These are phyloP conservation scores for Cairina moschata DNA, from an alignment of 2,113 vertebrate species.

Conservation along the genomic window DNA sequence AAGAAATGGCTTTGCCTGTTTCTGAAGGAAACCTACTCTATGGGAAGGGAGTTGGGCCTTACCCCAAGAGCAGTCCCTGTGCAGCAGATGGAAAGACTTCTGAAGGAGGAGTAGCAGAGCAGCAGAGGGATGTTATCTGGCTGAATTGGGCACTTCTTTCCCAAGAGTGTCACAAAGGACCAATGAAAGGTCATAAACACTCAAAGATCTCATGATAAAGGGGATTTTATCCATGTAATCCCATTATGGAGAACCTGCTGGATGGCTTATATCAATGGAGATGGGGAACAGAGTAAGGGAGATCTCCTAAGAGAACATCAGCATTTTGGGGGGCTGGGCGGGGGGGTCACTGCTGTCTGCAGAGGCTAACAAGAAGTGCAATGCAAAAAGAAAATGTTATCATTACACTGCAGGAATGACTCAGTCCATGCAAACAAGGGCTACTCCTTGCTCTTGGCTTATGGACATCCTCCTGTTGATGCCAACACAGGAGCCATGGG, in stretches of 20 bases:
- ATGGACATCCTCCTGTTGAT: neutral
- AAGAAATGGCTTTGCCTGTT: conserved; percentile 6
- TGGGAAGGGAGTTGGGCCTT: neutral
- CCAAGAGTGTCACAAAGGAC: neutral
- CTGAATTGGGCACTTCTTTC: neutral
- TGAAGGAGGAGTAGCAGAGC: neutral
- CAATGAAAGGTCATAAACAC: neutral
- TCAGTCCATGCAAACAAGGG: neutral
- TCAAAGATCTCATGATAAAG: neutral
- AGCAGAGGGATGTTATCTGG: neutral
- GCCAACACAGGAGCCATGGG: neutral
- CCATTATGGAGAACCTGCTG: neutral
- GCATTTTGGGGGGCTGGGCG: neutral
- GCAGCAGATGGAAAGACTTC: neutral
- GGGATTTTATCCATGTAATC: neutral
- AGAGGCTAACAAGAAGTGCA: neutral
- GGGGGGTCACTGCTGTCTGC: neutral
- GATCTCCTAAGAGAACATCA: neutral
- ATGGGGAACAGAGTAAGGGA: neutral
- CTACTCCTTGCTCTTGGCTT: neutral
- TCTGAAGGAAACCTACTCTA: neutral
- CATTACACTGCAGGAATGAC: neutral
- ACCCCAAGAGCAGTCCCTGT: rapidly evolving
- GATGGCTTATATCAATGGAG: neutral
- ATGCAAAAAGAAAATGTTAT: rapidly evolving